Conservation (phyloP, 2,113 vertebrate genomes). For the Prionailurus bengalensis region DNA sequence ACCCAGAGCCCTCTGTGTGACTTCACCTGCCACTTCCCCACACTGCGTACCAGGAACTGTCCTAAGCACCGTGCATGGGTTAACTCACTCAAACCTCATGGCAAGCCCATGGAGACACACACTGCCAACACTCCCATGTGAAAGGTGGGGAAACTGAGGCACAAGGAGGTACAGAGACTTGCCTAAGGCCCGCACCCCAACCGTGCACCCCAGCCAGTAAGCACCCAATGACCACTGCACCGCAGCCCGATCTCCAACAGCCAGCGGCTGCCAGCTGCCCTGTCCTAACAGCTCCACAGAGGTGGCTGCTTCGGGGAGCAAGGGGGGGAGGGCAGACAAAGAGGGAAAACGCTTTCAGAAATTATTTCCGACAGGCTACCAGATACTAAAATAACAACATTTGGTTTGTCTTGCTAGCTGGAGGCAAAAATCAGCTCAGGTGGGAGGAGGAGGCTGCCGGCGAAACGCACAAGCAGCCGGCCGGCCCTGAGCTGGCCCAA, state of each 20-base stretch:
- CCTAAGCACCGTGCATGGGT: background rate
- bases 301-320: background rate
- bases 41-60: background rate
- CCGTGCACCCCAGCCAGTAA: background rate
- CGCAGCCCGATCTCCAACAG: rapidly evolving
- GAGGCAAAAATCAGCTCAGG: conserved; percentile 47
- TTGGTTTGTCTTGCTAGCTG: conserved; percentile 55
- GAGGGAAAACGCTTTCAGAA: conserved; percentile 41
- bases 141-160: background rate
- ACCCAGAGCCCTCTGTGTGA: too few species aligned
- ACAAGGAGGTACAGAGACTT: background rate
- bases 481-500: rapidly evolving
- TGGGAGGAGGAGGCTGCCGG: background rate
- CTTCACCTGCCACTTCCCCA: background rate
- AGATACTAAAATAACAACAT: conserved; percentile 70
- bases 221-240: background rate
- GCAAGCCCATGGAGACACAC: background rate
- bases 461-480: background rate
- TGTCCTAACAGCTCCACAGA: background rate
- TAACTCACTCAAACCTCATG: background rate
- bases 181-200: too few species aligned
- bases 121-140: background rate
- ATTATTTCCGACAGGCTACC: conserved; percentile 72
- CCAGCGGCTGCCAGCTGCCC: background rate
- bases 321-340: background rate